Evolutionary conservation across 2,113 vertebrate species (phyloP).

Genomic region (Chaenogobius annularis): DNA sequence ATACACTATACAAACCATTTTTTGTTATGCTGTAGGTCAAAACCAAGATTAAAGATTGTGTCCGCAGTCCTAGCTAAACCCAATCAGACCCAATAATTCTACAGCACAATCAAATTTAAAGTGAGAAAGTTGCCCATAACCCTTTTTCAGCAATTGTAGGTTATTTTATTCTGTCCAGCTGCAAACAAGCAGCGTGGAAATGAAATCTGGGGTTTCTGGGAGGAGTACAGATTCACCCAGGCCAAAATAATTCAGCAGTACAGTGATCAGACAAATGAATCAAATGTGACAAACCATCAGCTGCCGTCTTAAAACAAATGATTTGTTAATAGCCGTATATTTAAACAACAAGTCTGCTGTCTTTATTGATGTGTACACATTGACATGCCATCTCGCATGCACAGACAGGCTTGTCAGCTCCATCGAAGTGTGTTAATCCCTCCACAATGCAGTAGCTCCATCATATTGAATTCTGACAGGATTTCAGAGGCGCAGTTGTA

Average conservation of each 20-base stretch:
- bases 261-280: constrained; percentile 11
- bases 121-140: constrained; percentile 28
- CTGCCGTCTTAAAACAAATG: not conserved
- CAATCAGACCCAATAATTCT: not conserved
- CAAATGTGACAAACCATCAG: not conserved
- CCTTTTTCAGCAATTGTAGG: constrained; percentile 41
- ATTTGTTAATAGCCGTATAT: not conserved
- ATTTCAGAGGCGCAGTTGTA: constrained; percentile 7
- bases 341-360: not conserved
- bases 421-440: constrained; percentile 12
- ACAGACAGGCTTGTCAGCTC: constrained; percentile 10
- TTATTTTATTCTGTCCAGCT: constrained; percentile 32
- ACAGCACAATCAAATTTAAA: constrained; percentile 11
- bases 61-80: too few species aligned
- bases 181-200: constrained; percentile 43
- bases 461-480: constrained; percentile 31
- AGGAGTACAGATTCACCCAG: constrained; percentile 43
- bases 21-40: not conserved
- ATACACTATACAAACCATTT: too few species aligned
- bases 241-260: constrained; percentile 42
- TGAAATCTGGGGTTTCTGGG: constrained; percentile 41
- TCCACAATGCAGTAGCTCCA: constrained; percentile 14
- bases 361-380: not conserved
- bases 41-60: not conserved
- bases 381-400: not conserved